phyloP scores from a whole-genome alignment of 2,888 invertebrate genomes.

The Orthonychiurus folsomi region DNA sequence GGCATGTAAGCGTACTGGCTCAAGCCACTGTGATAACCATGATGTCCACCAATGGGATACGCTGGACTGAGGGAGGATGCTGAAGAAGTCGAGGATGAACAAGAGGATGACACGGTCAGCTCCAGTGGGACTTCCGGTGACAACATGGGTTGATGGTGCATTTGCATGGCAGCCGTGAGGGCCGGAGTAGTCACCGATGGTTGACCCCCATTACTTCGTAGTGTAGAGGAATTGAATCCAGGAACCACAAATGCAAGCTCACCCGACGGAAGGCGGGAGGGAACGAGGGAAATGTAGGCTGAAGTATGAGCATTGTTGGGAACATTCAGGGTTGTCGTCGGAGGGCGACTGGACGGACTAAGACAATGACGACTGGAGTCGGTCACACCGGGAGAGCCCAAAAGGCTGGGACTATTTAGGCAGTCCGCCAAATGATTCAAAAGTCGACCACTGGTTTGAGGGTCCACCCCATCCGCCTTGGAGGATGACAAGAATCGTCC shows the following conservation, averaged over 20 bases:
- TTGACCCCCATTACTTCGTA: conserved; percentile 5
- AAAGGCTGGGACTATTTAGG: conserved; percentile 9
- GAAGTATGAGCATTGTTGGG: conserved; percentile 16
- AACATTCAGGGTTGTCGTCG: conserved; percentile 13
- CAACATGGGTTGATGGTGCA: conserved; percentile 20
- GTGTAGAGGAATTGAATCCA: conserved; percentile 14
- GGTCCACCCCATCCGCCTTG: conserved; percentile 22
- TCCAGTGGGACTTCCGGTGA: conserved; percentile 29
- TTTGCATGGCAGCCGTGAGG: neutral
- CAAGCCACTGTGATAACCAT: neutral
- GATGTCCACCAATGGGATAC: conserved; percentile 3
- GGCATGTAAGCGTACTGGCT: conserved; percentile 10
- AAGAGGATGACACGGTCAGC: conserved; percentile 19
- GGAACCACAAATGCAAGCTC: conserved; percentile 30
- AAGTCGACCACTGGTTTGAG: conserved; percentile 20
- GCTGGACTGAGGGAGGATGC: conserved; percentile 22
- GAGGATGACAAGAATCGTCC: conserved; percentile 47
- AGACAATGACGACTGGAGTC: neutral
- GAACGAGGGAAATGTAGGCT: conserved; percentile 25
- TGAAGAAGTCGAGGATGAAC: conserved; percentile 18
- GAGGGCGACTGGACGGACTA: neutral
- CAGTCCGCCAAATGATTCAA: conserved; percentile 23
- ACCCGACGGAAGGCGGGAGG: conserved; percentile 24
- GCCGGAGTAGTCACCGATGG: conserved; percentile 4
- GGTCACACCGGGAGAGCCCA: too few relatives aligned